Evolutionary conservation across 2,888 invertebrate species (phyloP), one percentile per base, ranked within the genome.

Genomic region (Caenorhabditis angaria): DNA sequence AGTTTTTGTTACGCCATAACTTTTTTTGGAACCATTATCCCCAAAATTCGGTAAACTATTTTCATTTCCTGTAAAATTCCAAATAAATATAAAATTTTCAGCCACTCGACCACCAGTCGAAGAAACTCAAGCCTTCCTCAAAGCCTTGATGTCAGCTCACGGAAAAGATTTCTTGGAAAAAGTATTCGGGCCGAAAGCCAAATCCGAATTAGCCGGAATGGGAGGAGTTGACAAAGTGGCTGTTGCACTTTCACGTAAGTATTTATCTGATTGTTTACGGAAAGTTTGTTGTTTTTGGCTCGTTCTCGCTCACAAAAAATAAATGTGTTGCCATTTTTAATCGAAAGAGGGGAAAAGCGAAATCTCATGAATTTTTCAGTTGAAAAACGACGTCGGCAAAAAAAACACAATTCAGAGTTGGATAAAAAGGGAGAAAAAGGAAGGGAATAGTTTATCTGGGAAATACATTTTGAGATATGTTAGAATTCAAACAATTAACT

Each of bases 151-250:
- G 85, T 94, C 94, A 57, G 94, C 95, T 77, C 96, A 96, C 88
- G 96, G 96, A 76, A 95, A 95, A 80, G 95, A 96, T 90, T 96
- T 96, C 89, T 91, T 96, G 88, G 95, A 95, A 89, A 97, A 96
- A 90, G 91, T 96, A 69, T 97, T 97, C 88, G 96, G 96, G 61
- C 93, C 92, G 88, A 95, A 95, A 90, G 96, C 95, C 32, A 91
- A 94, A 81, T 94, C 95, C 88, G 94, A 94, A 2, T 91, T 96
- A 64, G 92, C 92, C 82, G 95, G 94, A 2, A 91, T 97, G 71
- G 96, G 96, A 53, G 96, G 96, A 53, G 94, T 96, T 22, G 94
- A 95, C 87, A 93, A 94, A 89, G 95, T 97, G 61, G 96, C 96
- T 72, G 95, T 96, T 83, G 95, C 96, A 66, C 91, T 96, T 70